phyloP scores from a whole-genome alignment of 2,888 invertebrate genomes.

The Tenthredo distinguenda region DNA sequence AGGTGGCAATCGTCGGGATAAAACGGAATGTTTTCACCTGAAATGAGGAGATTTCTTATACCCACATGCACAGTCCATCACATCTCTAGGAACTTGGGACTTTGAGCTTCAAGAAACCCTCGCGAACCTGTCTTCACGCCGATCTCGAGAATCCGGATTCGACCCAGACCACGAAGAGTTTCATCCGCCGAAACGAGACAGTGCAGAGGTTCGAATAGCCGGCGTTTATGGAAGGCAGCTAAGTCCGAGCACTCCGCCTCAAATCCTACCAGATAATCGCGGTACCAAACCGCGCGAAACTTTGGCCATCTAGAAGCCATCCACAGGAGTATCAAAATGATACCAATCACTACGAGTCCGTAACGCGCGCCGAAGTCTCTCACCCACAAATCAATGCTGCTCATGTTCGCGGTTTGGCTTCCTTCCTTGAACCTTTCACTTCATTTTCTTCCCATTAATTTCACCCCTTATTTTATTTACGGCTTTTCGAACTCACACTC shows the following conservation, averaged over 20 bases:
- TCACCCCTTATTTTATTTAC: neutral
- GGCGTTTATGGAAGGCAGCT: constrained; percentile 62
- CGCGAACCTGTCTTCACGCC: constrained; percentile 72
- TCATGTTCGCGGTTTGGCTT: constrained; percentile 61
- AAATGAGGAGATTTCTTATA: neutral
- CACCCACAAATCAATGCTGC: constrained; percentile 69
- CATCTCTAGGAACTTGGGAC: neutral
- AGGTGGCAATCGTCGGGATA: constrained; percentile 71
- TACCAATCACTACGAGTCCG: constrained; percentile 60
- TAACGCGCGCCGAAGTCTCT: constrained; percentile 69
- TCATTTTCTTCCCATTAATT: neutral
- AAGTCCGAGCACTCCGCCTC: constrained; percentile 71
- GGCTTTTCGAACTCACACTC: neutral
- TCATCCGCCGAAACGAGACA: constrained; percentile 65
- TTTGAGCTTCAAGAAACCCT: neutral
- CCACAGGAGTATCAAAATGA: constrained; percentile 58
- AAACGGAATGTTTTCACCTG: constrained; percentile 73
- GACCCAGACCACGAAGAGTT: constrained; percentile 64
- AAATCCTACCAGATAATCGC: constrained; percentile 69
- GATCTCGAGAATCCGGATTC: constrained; percentile 72
- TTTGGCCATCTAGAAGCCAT: constrained; percentile 64
- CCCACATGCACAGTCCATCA: neutral
- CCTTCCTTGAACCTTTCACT: neutral
- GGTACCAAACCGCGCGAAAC: constrained; percentile 65
- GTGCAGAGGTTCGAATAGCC: constrained; percentile 66